Conservation (phyloP, 2,888 invertebrate genomes). For the Andrena minutula region DNA sequence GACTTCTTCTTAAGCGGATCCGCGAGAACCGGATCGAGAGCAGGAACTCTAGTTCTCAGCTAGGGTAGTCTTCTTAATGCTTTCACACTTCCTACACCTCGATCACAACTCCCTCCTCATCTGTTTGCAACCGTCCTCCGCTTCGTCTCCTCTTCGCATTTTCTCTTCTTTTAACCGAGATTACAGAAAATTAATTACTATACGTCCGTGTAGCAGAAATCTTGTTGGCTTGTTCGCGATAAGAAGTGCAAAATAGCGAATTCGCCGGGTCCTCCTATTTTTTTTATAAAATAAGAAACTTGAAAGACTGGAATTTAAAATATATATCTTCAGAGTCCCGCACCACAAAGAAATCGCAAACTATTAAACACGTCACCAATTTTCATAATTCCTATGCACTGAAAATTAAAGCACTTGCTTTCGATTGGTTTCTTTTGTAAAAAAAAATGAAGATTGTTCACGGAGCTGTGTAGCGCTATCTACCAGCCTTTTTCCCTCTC, state of each 20-base stretch:
- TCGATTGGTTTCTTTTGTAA: not conserved
- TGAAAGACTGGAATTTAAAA: too few relatives aligned
- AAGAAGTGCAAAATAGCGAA: not conserved
- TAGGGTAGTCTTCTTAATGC: constrained; percentile 34
- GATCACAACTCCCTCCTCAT: constrained; percentile 40
- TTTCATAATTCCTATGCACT: too few relatives aligned
- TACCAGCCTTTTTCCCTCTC: constrained; percentile 10
- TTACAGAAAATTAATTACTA: not conserved
- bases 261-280: not conserved
- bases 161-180: not conserved
- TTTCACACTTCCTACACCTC: constrained; percentile 39
- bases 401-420: too few relatives aligned
- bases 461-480: constrained; percentile 23
- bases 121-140: constrained; percentile 18
- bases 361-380: too few relatives aligned
- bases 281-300: too few relatives aligned
- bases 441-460: constrained; percentile 13
- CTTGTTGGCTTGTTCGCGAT: not conserved
- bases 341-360: too few relatives aligned
- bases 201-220: not conserved
- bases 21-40: constrained; percentile 48
- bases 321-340: too few relatives aligned
- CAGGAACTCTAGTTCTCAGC: constrained; percentile 30
- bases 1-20: constrained; percentile 44
- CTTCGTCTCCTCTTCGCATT: constrained; percentile 10